A percentile compares a stretch with the other conserved stretches of the same genome.
These are phyloP conservation scores for Papilio aristodemus DNA, from an alignment of 1,140 invertebrate species.

Conservation along the genomic window DNA sequence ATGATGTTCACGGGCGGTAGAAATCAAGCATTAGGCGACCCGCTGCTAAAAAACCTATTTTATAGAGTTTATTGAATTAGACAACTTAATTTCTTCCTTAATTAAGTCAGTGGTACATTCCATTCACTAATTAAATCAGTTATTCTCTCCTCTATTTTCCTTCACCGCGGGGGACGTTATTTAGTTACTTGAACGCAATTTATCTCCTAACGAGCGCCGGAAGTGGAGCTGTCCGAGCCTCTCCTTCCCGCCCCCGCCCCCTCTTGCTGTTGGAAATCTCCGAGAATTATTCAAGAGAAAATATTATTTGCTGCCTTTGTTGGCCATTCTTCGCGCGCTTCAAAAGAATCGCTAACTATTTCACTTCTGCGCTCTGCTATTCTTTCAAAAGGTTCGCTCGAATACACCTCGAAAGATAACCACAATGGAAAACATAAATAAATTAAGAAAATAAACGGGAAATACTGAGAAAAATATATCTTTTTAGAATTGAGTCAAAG, in stretches of 20 bases:
- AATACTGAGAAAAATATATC: neutral
- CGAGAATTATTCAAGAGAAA: slow-evolving; percentile 19
- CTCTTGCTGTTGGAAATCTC: slow-evolving; percentile 9
- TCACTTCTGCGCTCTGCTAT: slow-evolving; percentile 14
- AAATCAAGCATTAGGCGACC: too few species aligned
- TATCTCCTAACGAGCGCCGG: slow-evolving; percentile 19
- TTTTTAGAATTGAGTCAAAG: too few species aligned
- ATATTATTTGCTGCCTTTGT: slow-evolving; percentile 13
- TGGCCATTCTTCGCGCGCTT: slow-evolving; percentile 20
- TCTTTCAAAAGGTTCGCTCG: slow-evolving; percentile 1
- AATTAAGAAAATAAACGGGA: neutral
- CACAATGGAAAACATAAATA: neutral
- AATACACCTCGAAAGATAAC: neutral
- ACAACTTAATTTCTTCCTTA: too few species aligned
- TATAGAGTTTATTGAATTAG: too few species aligned
- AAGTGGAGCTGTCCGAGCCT: slow-evolving; percentile 8
- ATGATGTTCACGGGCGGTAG: too few species aligned
- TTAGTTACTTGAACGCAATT: slow-evolving; percentile 21
- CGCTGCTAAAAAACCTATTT: too few species aligned
- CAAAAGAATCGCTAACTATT: slow-evolving; percentile 24
- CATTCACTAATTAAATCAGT: slow-evolving; percentile 4
- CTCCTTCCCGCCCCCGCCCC: neutral
- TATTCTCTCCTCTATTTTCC: neutral
- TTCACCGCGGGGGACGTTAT: slow-evolving; percentile 3
- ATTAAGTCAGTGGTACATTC: neutral